phyloP scores from a whole-genome alignment of 1,140 invertebrate species.

The Drosophila ogumai region DNA sequence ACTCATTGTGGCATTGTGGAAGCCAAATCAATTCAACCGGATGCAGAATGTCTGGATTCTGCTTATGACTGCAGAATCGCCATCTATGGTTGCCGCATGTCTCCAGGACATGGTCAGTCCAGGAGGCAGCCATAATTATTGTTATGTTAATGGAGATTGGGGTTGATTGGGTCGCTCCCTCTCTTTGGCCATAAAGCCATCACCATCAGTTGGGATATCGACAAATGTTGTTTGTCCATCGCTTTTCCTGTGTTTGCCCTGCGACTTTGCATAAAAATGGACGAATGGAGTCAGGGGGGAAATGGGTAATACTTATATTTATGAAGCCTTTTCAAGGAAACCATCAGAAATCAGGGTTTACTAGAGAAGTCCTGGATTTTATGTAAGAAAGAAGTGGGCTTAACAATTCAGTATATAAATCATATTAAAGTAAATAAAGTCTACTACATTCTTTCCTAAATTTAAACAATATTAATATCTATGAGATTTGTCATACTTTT shows the following conservation, averaged over 20 bases:
- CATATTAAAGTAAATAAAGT: background rate
- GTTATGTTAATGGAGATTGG: conserved; percentile 73
- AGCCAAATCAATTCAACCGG: conserved; percentile 74
- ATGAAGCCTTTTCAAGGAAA: conserved; percentile 9
- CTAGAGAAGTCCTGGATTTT: background rate
- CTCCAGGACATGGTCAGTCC: conserved; percentile 58
- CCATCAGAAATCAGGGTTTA: conserved; percentile 23
- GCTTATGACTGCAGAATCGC: conserved; percentile 72
- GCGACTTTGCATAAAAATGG: conserved; percentile 78
- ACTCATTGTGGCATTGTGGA: conserved; percentile 11
- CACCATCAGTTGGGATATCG: conserved; percentile 25
- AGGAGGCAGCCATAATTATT: conserved; percentile 71
- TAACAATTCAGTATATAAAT: background rate
- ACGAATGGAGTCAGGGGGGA: background rate
- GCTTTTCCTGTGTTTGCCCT: conserved; percentile 65
- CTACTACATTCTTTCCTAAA: background rate
- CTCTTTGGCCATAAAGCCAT: conserved; percentile 41
- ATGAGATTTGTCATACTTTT: background rate
- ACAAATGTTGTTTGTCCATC: conserved; percentile 61
- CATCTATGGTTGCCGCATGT: conserved; percentile 27
- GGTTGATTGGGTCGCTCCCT: conserved; percentile 36
- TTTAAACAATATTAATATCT: background rate
- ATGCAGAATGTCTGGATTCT: conserved; percentile 74
- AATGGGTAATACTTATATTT: conserved; percentile 20
- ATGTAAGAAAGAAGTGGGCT: background rate